Percentiles rank a stretch among this genome's conserved stretches.
phyloP scores from a whole-genome alignment of 2,797 vertebrate genomes.

The Lemur catta region DNA sequence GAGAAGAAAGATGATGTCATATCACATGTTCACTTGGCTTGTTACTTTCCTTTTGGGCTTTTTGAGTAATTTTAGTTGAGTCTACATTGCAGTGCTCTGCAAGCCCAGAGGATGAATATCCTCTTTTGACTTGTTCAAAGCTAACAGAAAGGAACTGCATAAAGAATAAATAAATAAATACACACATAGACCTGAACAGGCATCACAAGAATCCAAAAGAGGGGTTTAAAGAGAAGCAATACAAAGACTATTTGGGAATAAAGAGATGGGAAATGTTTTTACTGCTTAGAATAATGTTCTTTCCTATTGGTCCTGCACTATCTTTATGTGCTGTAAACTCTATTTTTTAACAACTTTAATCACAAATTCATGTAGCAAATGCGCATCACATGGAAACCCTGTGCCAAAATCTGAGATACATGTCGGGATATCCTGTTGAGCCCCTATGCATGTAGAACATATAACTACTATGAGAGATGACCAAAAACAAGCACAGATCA shows the following conservation, averaged over 20 bases:
- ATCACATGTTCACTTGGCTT: not conserved
- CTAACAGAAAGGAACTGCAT: not conserved
- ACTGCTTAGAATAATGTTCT: not conserved
- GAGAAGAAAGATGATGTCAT: not conserved
- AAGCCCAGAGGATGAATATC: constrained; percentile 38
- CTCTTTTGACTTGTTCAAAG: constrained; percentile 52
- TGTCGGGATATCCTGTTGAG: not conserved
- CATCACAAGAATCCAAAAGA: not conserved
- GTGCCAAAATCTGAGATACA: not conserved
- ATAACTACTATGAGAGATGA: not conserved
- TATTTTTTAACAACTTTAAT: not conserved
- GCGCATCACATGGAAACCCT: not conserved
- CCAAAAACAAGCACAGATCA: not conserved
- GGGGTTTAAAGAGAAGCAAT: not conserved
- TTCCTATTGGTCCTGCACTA: not conserved
- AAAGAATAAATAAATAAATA: constrained; percentile 49
- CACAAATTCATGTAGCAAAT: not conserved
- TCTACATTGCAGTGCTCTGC: constrained; percentile 2
- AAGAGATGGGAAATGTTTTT: not conserved
- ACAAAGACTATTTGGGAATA: not conserved
- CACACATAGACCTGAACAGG: constrained; percentile 17
- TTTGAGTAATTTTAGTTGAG: constrained; percentile 62
- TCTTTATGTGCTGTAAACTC: not conserved
- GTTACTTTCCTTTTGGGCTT: not conserved
- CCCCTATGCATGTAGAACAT: not conserved